Conservation (phyloP, 2,888 invertebrate species). For the Reticulitermes lucifugus region DNA sequence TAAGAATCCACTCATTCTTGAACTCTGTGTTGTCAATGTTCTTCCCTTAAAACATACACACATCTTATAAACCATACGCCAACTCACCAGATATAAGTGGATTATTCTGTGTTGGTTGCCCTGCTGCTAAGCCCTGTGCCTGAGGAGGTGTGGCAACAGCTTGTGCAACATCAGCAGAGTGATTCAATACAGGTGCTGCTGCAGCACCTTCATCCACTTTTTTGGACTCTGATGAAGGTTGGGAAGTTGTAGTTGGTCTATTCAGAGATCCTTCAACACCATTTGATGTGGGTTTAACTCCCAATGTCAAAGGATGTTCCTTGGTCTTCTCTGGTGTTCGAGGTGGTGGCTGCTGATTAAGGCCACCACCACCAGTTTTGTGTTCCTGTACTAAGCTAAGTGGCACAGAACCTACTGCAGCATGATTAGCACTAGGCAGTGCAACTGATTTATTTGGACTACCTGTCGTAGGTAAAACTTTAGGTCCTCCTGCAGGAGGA, state of each 20-base stretch:
- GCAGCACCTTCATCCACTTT: constrained; percentile 44
- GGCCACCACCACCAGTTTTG: constrained; percentile 57
- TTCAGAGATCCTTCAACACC: constrained; percentile 51
- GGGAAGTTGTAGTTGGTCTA: constrained; percentile 7
- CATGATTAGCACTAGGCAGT: constrained; percentile 53
- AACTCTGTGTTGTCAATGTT: too few species aligned
- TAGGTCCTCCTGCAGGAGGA: constrained; percentile 57
- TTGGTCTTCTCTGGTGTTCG: constrained; percentile 49
- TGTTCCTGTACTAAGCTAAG: constrained; percentile 63
- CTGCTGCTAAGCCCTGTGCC: neutral
- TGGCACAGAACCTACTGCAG: constrained; percentile 56
- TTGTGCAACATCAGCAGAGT: constrained; percentile 40
- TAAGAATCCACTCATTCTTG: too few species aligned
- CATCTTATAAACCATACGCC: too few species aligned
- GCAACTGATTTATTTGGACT: constrained; percentile 61
- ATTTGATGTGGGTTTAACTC: constrained; percentile 52
- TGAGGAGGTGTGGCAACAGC: constrained; percentile 8
- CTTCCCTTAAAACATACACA: too few species aligned
- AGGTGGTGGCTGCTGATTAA: constrained; percentile 57
- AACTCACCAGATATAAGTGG: constrained; percentile 18
- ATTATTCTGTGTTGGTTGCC: neutral
- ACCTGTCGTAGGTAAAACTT: constrained; percentile 58
- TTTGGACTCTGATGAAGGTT: constrained; percentile 38
- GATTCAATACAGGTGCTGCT: constrained; percentile 44
- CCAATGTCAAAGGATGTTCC: constrained; percentile 34